Percentiles rank a stretch among this genome's conserved stretches.
phyloP scores from a whole-genome alignment of 1,140 invertebrate genomes.

The Mycetomoellerius zeteki region DNA sequence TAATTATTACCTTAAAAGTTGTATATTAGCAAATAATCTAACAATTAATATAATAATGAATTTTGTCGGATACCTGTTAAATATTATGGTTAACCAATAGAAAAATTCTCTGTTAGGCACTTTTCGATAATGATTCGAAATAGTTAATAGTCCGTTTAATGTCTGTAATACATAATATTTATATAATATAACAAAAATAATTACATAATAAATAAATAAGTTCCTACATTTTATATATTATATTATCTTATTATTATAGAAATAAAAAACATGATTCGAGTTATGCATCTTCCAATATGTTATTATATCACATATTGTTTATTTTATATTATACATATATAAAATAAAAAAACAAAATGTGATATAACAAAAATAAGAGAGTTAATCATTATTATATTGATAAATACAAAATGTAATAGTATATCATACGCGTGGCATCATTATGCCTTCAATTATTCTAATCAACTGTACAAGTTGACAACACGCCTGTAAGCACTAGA shows the following conservation, averaged over 20 bases:
- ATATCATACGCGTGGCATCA: constrained; percentile 13
- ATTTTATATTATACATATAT: too few relatives aligned
- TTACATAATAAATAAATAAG: not conserved
- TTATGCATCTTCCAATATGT: not conserved
- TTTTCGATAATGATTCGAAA: constrained; percentile 8
- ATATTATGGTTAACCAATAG: constrained; percentile 76
- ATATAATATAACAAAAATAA: not conserved
- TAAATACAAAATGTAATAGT: not conserved
- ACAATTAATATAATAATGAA: constrained; percentile 37
- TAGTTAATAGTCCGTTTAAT: not conserved
- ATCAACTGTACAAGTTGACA: not conserved
- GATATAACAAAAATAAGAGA: not conserved
- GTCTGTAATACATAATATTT: constrained; percentile 26
- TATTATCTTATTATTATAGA: not conserved
- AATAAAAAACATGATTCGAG: not conserved
- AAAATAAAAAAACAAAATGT: not conserved
- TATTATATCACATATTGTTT: too few relatives aligned
- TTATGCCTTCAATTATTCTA: not conserved
- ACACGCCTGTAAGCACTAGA: too few relatives aligned
- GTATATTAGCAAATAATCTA: not conserved
- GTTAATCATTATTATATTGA: not conserved
- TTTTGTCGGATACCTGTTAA: constrained; percentile 77
- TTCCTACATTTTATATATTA: not conserved
- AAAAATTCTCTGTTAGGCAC: constrained; percentile 66
- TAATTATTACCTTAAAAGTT: constrained; percentile 27